Base-by-base conservation (phyloP, 2,113 vertebrate species). In the Halcyon malimbica region DNA sequence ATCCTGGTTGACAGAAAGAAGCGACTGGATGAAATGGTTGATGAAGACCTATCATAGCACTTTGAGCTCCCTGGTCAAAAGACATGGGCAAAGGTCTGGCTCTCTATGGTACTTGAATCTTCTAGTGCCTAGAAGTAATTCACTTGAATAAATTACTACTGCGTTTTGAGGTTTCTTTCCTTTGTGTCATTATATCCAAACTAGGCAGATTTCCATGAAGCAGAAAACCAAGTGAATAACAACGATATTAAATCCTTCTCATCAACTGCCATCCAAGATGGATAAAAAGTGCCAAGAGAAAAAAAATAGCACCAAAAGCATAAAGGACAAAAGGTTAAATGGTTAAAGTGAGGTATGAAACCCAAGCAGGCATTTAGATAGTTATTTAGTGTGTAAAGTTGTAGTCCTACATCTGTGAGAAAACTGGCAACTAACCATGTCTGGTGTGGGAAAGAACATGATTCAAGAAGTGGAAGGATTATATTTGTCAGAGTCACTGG, bases 271-370 rank as follows among this genome's bases (percentile, higher is more conserved):
- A 46, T 41, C 51, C 11, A 29, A 71, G 50, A 35, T 10, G 20
- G 42, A 41, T 44, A 18, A 64, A 23, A 5, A 53, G 29, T 78
- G 37, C 11, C 57, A 41, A 59, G 67, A 62, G 29, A 18, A 42
- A 83, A 50, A 93, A 93, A 90, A 35, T 0, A 37, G 76, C 76
- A 54, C 26, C 57, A 60, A 41, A 48, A 48, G 16, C 21, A 41
- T 65, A 81, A 81, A 13, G 39, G 33, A 44, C 11, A 81, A 53
- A 20, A 6, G 6, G 9, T 29, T 26, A 37, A 18, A n/a, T 1
- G 6, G 56, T 11, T 48, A 82, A 18, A 2, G 15, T 16, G 25
- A 42, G 9, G 11, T 42, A 73, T 1, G 8, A 74, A 0, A 1
- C 10, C 51, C 37, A 87, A 67, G 29, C 75, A 62, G 24, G 26